A percentile compares a stretch with the other conserved stretches of the same genome.
These are phyloP conservation scores for Leptopterna dolabrata DNA, from an alignment of 2,888 invertebrate genomes.

Conservation along the genomic window DNA sequence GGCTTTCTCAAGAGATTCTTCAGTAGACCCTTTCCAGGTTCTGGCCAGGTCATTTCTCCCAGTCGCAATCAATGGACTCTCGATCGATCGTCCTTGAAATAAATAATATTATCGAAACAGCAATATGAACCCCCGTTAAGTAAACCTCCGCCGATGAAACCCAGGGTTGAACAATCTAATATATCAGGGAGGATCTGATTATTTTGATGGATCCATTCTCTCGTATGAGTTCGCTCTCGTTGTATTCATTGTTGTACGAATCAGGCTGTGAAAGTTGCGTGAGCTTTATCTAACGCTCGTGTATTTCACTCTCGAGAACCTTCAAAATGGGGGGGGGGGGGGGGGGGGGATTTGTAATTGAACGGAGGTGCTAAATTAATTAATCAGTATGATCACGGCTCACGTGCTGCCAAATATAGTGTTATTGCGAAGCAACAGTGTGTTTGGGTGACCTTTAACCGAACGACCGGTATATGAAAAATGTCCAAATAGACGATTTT, in stretches of 20 bases:
- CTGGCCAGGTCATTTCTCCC: background rate
- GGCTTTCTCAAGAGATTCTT: too few species aligned
- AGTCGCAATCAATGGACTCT: background rate
- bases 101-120: background rate
- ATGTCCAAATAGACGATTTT: too few species aligned
- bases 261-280: constrained; percentile 40
- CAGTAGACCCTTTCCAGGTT: background rate
- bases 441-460: too few species aligned
- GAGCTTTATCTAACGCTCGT: constrained; percentile 20
- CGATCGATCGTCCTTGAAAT: background rate
- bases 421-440: too few species aligned
- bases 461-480: too few species aligned
- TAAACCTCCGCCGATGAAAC: background rate
- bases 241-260: constrained; percentile 3
- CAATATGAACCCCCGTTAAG: background rate
- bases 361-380: background rate
- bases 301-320: background rate
- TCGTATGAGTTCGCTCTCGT: background rate
- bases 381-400: background rate
- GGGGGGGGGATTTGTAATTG: background rate
- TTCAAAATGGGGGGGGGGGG: background rate
- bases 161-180: background rate
- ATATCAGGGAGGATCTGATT: background rate
- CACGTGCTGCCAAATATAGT: too few species aligned
- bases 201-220: background rate